These are phyloP conservation scores for Sebastes iracundus DNA, from an alignment of 2,797 vertebrate genomes.

Conservation along the genomic window DNA sequence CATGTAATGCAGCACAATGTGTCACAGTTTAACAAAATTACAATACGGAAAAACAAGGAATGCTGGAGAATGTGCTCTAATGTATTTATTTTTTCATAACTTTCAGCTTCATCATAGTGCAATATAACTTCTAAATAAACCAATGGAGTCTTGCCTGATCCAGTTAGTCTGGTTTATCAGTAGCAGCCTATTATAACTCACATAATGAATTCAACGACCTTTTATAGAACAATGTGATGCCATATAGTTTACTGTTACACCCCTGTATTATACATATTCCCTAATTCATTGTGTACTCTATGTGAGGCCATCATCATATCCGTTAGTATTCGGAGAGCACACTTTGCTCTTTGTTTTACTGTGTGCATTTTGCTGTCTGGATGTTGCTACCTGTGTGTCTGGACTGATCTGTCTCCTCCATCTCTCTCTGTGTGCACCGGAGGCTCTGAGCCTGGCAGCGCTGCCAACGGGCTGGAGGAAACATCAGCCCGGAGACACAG, in stretches of 20 bases:
- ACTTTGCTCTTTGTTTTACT: slow-evolving; percentile 20
- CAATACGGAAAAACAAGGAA: background rate
- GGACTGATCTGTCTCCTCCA: slow-evolving; percentile 57
- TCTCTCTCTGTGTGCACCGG: slow-evolving; percentile 47
- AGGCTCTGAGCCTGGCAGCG: slow-evolving; percentile 43
- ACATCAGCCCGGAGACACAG: slow-evolving; percentile 64
- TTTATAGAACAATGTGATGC: background rate
- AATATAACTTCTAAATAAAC: background rate
- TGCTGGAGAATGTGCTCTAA: background rate
- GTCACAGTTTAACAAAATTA: background rate
- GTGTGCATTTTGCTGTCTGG: slow-evolving; percentile 21
- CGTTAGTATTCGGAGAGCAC: slow-evolving; percentile 21
- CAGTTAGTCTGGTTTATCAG: background rate
- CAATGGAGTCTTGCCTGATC: background rate
- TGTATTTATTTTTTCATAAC: background rate
- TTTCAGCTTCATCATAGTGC: background rate
- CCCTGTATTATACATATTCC: background rate
- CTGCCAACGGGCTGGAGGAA: slow-evolving; percentile 58
- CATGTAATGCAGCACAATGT: background rate
- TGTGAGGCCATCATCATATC: background rate
- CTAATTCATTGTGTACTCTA: background rate
- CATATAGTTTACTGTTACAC: background rate
- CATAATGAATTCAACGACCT: background rate
- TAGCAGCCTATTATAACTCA: background rate
- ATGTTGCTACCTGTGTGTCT: slow-evolving; percentile 33